phyloP scores from a whole-genome alignment of 1,140 invertebrate species.

The Bombus polaris region DNA sequence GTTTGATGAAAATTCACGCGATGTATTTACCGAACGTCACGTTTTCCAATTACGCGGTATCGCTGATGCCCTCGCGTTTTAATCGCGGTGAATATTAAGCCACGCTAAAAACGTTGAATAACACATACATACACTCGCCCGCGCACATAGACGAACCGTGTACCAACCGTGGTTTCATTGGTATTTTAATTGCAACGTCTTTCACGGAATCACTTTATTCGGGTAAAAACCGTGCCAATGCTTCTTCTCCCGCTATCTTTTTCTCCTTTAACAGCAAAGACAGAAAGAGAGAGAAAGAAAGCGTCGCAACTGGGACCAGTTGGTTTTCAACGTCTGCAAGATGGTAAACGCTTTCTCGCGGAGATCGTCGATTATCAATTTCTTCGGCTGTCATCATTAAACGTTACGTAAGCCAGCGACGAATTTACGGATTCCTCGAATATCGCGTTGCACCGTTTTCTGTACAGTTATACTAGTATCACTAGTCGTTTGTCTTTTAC shows the following conservation, averaged over 20 bases:
- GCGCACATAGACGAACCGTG: background rate
- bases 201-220: background rate
- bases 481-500: slow-evolving; percentile 5
- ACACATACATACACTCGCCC: background rate
- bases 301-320: background rate
- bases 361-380: slow-evolving; percentile 36
- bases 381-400: slow-evolving; percentile 22
- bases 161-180: background rate
- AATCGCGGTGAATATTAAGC: slow-evolving; percentile 42
- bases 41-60: slow-evolving; percentile 47
- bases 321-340: background rate
- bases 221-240: background rate
- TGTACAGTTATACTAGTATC: slow-evolving; percentile 25
- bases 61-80: slow-evolving; percentile 31
- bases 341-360: background rate
- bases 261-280: background rate
- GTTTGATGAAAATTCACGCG: background rate
- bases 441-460: slow-evolving; percentile 32
- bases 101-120: slow-evolving; percentile 14
- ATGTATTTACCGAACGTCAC: slow-evolving; percentile 41
- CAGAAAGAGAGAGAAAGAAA: background rate
- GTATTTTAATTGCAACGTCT: slow-evolving; percentile 24
- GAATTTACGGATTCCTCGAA: slow-evolving; percentile 25
- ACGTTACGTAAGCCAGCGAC: slow-evolving; percentile 4
- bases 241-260: background rate